Evolutionary conservation across 2,888 invertebrate species (phyloP), one percentile per base, ranked within the genome.

Genomic region (Pyralis farinalis): DNA sequence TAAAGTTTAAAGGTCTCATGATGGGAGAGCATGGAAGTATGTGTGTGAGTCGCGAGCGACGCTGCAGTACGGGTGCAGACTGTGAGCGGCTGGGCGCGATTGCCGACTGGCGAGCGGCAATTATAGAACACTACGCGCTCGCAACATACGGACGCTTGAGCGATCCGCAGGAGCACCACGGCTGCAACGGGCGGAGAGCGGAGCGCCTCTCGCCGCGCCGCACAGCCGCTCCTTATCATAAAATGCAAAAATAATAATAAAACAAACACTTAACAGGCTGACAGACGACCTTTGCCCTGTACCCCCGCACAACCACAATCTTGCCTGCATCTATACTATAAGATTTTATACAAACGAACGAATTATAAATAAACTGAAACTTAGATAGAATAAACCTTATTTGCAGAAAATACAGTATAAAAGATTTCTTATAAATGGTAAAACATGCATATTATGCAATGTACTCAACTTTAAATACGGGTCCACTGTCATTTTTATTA

Each of bases 1-100:
- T 54, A 39, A 67, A 49, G 40, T 50, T 45, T 28, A 47, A 37
- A 1, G 53, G 41, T 45, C 55, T 64, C 79, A 80, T 80, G 16
- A 12, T 42, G 34, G 29, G 43, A 9, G 21, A 6, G 10, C 10
- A 10, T 9, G 30, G 5, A 20, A 5, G 32, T 37, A 28, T 35
- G 42, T 35, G 42, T 32, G 37, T 30, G n/a, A 29, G 35, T 35
- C 38, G 42, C 39, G 40, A 27, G 27, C 28, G 40, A 36, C 37
- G 40, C 28, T 41, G 36, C 36, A 36, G 9, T 36, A 27, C 41
- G 31, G 32, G 41, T 41, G 36, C 41, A 32, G 41, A 36, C 32
- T 33, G 46, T 53, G 44, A 45, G 46, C 55, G 47, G 46, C 53
- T 37, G 48, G 44, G 49, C 50, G 46, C 61, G 61, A 59, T 53